Evolutionary conservation across 1,140 invertebrate species (phyloP), one percentile per base, ranked within the genome.

Genomic region (Danaus plexippus): DNA sequence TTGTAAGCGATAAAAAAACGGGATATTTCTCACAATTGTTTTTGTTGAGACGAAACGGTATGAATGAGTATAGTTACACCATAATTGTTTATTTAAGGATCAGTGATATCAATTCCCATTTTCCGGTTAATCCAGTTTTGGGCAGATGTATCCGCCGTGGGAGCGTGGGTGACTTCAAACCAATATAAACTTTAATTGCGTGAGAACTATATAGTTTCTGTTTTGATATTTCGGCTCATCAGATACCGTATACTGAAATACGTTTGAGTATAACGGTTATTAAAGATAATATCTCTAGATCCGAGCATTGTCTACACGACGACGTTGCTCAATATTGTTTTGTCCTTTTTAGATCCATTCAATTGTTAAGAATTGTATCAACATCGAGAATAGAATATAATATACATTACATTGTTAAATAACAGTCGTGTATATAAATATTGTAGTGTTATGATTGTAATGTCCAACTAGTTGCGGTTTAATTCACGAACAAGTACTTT

Each of bases 161-260:
- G 59, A 60, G 11, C 15, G 52, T 59, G 6, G 58, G 47, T 11
- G 51, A 46, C 41, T 48, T 52, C 41, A 18, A 53, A 41, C 40
- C 40, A 46, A 15, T 42, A 42, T 50, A 11, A 52, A n/a, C 40
- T 13, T 51, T 32, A 32, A 32, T 32, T 32, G 22, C 22, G 22
- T 32, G 22, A 32, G 22, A 32, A 32, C 22, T 32, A 32, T 8
- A 32, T 32, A 32, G 22, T 32, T 7, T 32, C 22, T 32, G 22
- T 32, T 32, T 32, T 32, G 22, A 32, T 32, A 32, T 32, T 32
- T 32, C 48, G 13, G 47, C 44, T 61, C 49, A 61, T 52, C 59
- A 56, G 53, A 43, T 61, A 56, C 59, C 59, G 59, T 61, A 61
- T 11, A 43, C 49, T 54, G 45, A 61, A 61, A 56, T 61, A 61